A percentile compares a stretch with the other conserved stretches of the same genome.
These are phyloP conservation scores for Drosophila lutescens DNA, from an alignment of 2,888 invertebrate species.

Conservation along the genomic window DNA sequence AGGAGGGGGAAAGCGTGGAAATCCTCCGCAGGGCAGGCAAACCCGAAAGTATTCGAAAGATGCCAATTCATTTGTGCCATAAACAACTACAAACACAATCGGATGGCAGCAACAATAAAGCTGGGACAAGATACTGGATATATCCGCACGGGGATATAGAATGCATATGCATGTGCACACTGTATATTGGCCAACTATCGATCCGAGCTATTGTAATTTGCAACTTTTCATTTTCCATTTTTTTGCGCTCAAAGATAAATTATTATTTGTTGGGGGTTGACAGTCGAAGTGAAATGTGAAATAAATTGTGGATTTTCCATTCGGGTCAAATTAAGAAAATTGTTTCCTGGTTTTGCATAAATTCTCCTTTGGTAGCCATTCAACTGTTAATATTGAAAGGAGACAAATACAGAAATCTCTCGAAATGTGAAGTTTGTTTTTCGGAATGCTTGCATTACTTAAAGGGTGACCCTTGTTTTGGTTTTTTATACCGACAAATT, in stretches of 20 bases:
- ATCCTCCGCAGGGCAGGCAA: slow-evolving; percentile 41
- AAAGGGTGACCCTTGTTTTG: no score
- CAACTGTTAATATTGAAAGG: slow-evolving; percentile 58
- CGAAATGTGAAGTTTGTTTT: background rate
- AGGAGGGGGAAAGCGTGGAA: slow-evolving; percentile 19
- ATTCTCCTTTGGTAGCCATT: slow-evolving; percentile 26
- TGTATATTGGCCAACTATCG: slow-evolving; percentile 53
- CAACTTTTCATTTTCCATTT: slow-evolving; percentile 47
- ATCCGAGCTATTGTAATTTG: slow-evolving; percentile 59
- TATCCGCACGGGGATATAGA: slow-evolving; percentile 28
- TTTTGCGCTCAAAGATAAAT: slow-evolving; percentile 25
- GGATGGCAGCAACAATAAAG: slow-evolving; percentile 21
- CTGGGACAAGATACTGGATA: slow-evolving; percentile 22
- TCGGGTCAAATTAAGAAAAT: slow-evolving; percentile 25
- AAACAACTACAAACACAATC: slow-evolving; percentile 53
- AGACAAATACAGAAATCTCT: slow-evolving; percentile 23
- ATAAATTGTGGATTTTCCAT: slow-evolving; percentile 26
- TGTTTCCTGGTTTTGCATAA: slow-evolving; percentile 18
- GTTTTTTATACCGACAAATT: no score
- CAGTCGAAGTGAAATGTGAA: slow-evolving; percentile 22
- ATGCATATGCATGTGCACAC: slow-evolving; percentile 36
- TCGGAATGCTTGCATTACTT: background rate
- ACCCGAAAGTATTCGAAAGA: slow-evolving; percentile 63
- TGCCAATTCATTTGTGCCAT: slow-evolving; percentile 74
- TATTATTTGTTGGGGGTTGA: slow-evolving; percentile 32